These are phyloP conservation scores for Silurus glanis DNA, from an alignment of 2,113 vertebrate genomes.

Conservation along the genomic window DNA sequence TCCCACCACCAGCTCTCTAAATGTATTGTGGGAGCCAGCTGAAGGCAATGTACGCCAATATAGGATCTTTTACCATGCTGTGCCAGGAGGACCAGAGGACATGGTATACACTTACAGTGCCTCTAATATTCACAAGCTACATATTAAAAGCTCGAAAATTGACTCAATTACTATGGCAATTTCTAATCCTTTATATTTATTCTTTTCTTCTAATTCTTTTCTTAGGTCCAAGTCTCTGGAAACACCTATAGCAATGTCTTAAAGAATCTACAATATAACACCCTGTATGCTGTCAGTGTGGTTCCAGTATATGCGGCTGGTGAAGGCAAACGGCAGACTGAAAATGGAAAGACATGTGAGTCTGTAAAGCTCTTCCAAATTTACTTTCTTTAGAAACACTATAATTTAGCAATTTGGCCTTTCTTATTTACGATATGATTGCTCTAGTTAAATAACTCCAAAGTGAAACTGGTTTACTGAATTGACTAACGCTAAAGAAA, in stretches of 20 bases:
- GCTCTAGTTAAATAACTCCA: constrained; percentile 6
- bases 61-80: constrained; percentile 83
- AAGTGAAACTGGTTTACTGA: constrained; percentile 65
- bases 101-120: constrained; percentile 71
- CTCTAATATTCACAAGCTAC: neutral
- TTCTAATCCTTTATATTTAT: neutral
- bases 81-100: constrained; percentile 81
- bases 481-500: constrained; percentile 69
- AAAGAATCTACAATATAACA: constrained; percentile 84
- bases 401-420: neutral
- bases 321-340: constrained; percentile 85
- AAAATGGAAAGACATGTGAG: constrained; percentile 91
- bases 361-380: constrained; percentile 16
- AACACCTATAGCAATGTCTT: constrained; percentile 84
- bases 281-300: constrained; percentile 83
- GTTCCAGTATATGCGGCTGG: constrained; percentile 85
- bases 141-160: neutral
- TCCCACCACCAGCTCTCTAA: constrained; percentile 89
- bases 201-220: neutral
- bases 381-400: neutral
- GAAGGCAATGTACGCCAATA: constrained; percentile 92
- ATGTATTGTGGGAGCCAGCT: constrained; percentile 90
- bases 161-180: neutral
- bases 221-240: constrained; percentile 84
- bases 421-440: neutral